Evolutionary conservation across 1,140 invertebrate genomes (phyloP).

Genomic region (Aphelenchoides fujianensis): DNA sequence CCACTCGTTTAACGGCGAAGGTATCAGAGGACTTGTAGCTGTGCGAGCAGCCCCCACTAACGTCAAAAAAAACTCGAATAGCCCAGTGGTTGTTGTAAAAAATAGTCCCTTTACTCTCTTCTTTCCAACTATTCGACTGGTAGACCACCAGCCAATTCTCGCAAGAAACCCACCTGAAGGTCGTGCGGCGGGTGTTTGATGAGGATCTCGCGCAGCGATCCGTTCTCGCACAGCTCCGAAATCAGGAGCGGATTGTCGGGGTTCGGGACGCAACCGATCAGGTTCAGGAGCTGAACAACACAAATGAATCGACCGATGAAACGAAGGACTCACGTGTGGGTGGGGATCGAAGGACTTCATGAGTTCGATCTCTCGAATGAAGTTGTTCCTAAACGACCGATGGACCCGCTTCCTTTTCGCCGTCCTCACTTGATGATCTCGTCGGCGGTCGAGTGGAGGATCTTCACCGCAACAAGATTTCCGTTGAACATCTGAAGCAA

Average conservation of each 20-base stretch:
- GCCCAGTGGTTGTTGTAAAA: too few species aligned
- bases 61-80: too few species aligned
- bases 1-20: slow-evolving; percentile 12
- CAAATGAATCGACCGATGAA: too few species aligned
- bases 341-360: slow-evolving; percentile 16
- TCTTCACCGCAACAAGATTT: slow-evolving; percentile 4
- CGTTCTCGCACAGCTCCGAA: slow-evolving; percentile 11
- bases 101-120: too few species aligned
- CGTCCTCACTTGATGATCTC: neutral
- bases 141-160: neutral
- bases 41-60: too few species aligned
- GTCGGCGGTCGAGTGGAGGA: slow-evolving; percentile 10
- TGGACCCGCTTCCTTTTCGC: neutral
- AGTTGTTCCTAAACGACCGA: slow-evolving; percentile 9
- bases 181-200: slow-evolving; percentile 6
- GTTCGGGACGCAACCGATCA: slow-evolving; percentile 21
- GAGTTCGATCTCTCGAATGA: slow-evolving; percentile 14
- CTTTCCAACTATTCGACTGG: too few species aligned
- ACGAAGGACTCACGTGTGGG: too few species aligned
- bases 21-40: too few species aligned
- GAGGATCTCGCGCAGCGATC: neutral
- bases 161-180: neutral
- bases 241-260: slow-evolving; percentile 15
- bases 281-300: too few species aligned
- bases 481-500: slow-evolving; percentile 17